Evolutionary conservation across 2,888 invertebrate species (phyloP), one percentile per base, ranked within the genome.

Genomic region (Sycophila texana): DNA sequence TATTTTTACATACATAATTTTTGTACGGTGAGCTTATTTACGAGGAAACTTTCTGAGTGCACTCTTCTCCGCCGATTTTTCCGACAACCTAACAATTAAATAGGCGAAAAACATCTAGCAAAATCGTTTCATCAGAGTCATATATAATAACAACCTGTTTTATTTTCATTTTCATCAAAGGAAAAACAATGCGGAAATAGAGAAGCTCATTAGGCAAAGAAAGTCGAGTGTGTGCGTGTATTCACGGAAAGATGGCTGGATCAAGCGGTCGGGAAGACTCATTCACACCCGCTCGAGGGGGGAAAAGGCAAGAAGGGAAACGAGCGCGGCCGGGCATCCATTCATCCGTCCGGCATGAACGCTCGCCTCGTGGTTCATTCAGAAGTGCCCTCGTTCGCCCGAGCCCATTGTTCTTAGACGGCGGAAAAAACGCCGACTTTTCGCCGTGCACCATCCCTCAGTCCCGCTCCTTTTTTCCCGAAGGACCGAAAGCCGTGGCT

Each of bases 331-430:
- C 58, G 77, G 81, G 77, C 80, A 81, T 82, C 81, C 85, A 85
- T 85, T 85, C 85, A 85, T 85, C 81, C 82, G 66, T 81, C 79
- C 75, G 51, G 76, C 39, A 81, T 72, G 80, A 81, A 82, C 81
- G 83, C 79, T 82, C 83, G 83, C 83, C 26, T 83, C 83, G 82
- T 81, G 82, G 82, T 82, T 83, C 85, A 84, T 84, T 84, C 84
- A 85, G 47, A 75, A 77, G 30, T 73, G 73, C 76, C 72, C 79
- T 79, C 74, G 79, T 79, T 74, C 65, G 16, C 74, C 58, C 70
- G 58, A 20, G 26, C 30, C 63, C 73, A 73, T 76, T 76, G 80
- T 75, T 79, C 75, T 79, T 13, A 30, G 1, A 16, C 47, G 39
- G 58, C 26, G 58, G 67, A 55, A 61, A 78, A 72, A 72, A 49